Evolutionary conservation across 2,888 invertebrate genomes (phyloP).

Genomic region (Trichopoda pennipes): DNA sequence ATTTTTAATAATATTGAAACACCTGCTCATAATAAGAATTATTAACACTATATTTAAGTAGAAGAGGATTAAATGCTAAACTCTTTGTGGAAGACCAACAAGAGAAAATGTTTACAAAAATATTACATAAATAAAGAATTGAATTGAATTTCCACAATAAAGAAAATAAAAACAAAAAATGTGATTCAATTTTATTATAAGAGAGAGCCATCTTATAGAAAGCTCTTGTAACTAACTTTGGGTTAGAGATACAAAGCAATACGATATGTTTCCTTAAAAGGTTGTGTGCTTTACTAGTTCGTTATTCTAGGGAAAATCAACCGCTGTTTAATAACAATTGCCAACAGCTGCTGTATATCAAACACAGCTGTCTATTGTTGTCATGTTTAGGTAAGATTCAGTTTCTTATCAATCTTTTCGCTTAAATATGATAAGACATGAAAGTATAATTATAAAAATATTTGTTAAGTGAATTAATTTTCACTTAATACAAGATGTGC

Average conservation of each 20-base stretch:
- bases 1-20: too few species aligned
- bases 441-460: not conserved
- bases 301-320: not conserved
- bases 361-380: slow-evolving; percentile 32
- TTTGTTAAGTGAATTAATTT: not conserved
- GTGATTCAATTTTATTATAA: too few species aligned
- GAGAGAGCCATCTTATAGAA: not conserved
- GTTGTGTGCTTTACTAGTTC: not conserved
- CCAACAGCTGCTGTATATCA: not conserved
- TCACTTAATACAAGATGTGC: slow-evolving; percentile 50
- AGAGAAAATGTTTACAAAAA: too few species aligned
- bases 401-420: slow-evolving; percentile 32
- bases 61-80: too few species aligned
- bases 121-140: too few species aligned
- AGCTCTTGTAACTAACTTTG: too few species aligned
- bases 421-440: not conserved
- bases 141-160: too few species aligned
- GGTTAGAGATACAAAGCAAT: too few species aligned
- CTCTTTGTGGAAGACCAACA: too few species aligned
- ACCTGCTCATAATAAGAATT: too few species aligned
- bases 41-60: too few species aligned
- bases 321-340: not conserved
- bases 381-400: not conserved
- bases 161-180: too few species aligned
- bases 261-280: not conserved